Base-by-base conservation (phyloP, 2,113 vertebrate species). In the Dolichotis patagonum region DNA sequence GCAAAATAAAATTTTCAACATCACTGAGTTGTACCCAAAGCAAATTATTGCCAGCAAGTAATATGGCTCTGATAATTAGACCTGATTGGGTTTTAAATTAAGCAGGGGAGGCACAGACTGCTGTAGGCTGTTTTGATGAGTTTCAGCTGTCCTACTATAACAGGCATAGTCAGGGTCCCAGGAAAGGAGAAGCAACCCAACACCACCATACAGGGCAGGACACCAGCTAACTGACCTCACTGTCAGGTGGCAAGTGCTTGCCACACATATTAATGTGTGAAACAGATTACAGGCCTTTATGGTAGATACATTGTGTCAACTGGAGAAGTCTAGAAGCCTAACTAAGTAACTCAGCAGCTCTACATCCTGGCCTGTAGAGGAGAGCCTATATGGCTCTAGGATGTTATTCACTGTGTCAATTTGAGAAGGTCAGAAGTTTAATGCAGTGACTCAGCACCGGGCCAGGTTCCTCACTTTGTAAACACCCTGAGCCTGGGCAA, bases 1-100 rank as follows among this genome's bases (percentile, higher is more conserved):
- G 81, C 89, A 96, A 97, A 97, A 96, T 95, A 97, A 97, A 97
- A 96, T 92, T 95, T 96, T 92, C 85, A 95, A 81, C 77, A 80
- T 52, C 49, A 60, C 75, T 5, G 62, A 84, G 89, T 90, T 96
- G 90, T 38, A 96, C 92, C 85, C 97, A 96, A 86, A 96, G 97
- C 87, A 91, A 96, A 97, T 96, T 94, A 95, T 73, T 96, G 93
- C 90, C 38, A 56, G 82, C 82, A 95, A 97, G 94, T 83, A 96
- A 96, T 92, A 93, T 5, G 56, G 88, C 49, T 94, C 96, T 94
- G 90, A 90, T 95, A 97, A 98, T 96, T 86, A 90, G 71, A 91
- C 77, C 90, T 90, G 94, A 95, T 85, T 93, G 54, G 77, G 71
- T 87, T 75, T 95, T 94, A 88, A 94, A 97, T 93, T 78, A 93